These are phyloP conservation scores for Physella acuta DNA, from an alignment of 1,140 invertebrate genomes.

Conservation along the genomic window DNA sequence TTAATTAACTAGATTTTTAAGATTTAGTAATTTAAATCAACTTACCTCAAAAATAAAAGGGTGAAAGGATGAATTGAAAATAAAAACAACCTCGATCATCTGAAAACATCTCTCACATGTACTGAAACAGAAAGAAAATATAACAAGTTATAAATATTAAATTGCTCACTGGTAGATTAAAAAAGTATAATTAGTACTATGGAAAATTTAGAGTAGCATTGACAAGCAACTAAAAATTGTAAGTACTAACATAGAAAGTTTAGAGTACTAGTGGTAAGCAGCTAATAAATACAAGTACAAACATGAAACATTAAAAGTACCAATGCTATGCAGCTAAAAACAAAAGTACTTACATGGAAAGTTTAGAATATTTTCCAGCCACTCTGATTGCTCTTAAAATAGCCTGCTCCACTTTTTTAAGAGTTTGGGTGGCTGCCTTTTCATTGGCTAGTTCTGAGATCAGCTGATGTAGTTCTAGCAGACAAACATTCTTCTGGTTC, in stretches of 20 bases:
- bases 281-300: no score
- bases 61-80: slow-evolving; percentile 49
- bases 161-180: background rate
- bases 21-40: background rate
- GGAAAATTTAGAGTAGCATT: background rate
- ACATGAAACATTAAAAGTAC: no score
- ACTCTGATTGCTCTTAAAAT: background rate
- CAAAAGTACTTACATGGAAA: no score
- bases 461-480: slow-evolving; percentile 29
- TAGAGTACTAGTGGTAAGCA: no score
- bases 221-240: background rate
- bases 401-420: background rate
- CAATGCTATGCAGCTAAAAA: background rate
- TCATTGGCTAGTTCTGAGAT: background rate
- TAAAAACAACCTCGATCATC: slow-evolving; percentile 47
- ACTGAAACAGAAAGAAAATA: slow-evolving; percentile 29
- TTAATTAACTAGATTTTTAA: background rate
- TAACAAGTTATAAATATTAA: background rate
- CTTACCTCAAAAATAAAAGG: slow-evolving; percentile 49
- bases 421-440: background rate
- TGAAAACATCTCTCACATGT: slow-evolving; percentile 53
- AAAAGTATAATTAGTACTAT: background rate
- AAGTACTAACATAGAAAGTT: background rate
- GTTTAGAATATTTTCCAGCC: background rate
- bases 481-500: slow-evolving; percentile 24